phyloP scores from a whole-genome alignment of 1,140 invertebrate genomes.

The Lepidostoma basale region DNA sequence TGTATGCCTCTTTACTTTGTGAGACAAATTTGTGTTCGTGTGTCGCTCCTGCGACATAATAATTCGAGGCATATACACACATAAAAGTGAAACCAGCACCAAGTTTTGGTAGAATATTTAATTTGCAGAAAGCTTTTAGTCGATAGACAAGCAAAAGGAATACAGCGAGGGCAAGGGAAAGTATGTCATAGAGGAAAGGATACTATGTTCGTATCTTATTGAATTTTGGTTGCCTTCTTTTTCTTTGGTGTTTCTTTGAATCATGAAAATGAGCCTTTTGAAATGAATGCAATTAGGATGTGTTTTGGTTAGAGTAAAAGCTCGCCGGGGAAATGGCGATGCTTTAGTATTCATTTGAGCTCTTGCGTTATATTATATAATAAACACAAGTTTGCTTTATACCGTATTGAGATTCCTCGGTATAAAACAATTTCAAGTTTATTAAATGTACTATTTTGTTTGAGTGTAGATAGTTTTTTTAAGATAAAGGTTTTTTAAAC shows the following conservation, averaged over 20 bases:
- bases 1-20: constrained; percentile 26
- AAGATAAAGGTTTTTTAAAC: too few species aligned
- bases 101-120: constrained; percentile 26
- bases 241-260: constrained; percentile 12
- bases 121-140: constrained; percentile 33
- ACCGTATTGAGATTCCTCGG: too few species aligned
- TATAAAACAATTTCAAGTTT: too few species aligned
- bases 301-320: neutral
- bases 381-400: too few species aligned
- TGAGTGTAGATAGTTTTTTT: too few species aligned
- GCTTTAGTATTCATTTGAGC: too few species aligned
- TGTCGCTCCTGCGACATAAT: constrained; percentile 2
- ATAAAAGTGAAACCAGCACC: neutral
- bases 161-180: neutral
- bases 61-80: constrained; percentile 1
- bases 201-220: constrained; percentile 10
- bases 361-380: too few species aligned
- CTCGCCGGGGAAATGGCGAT: too few species aligned
- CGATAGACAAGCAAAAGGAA: constrained; percentile 1
- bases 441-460: too few species aligned
- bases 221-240: neutral
- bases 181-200: constrained; percentile 1
- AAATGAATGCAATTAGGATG: neutral
- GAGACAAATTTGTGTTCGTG: neutral
- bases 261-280: neutral